Evolutionary conservation across 2,888 invertebrate species (phyloP), one percentile per base, ranked within the genome.

Genomic region (Chrysomela aeneicollis): DNA sequence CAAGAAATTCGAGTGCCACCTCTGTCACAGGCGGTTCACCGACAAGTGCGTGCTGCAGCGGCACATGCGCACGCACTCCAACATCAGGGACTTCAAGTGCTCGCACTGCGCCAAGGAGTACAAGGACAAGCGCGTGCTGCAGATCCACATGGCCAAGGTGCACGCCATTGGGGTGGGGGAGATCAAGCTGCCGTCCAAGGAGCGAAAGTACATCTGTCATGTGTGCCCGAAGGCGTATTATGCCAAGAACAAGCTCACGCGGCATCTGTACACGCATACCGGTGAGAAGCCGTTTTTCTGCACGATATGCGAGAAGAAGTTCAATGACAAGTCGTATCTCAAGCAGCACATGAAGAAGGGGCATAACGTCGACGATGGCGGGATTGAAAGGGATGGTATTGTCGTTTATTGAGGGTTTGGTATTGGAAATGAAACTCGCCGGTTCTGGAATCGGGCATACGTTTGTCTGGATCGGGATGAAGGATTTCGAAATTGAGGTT

Each of bases 101-200:
- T 77, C 82, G 12, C 84, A 86, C 70, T 87, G 87, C 71, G 81
- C 80, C 49, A 82, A 82, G 59, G 86, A 86, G 72, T 87, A 87
- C 74, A 84, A 82, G 69, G 85, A 86, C 0, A 76, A 84, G 70
- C 61, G 76, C 21, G 74, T 76, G 6, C 66, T 76, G 67, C 73
- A 71, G 63, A 71, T 75, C 10, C 75, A 76, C 32, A 74, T 74
- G 73, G 74, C 72, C 0, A 76, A 72, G 62, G 61, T 71, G 17
- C 74, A 82, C 83, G 81, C 51, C 1, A 60, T 71, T 26, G 74
- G 71, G 3, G 46, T 75, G 17, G 73, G 78, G 81, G 47, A 85
- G 83, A 75, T 76, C 18, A 77, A 78, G 64, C 61, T 79, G 1
- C 77, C 79, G 8, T 64, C 72, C 0, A 70, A 83, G 81, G 50